Base-by-base conservation (phyloP, 2,888 invertebrate species). In the Stegophylla sp. region DNA sequence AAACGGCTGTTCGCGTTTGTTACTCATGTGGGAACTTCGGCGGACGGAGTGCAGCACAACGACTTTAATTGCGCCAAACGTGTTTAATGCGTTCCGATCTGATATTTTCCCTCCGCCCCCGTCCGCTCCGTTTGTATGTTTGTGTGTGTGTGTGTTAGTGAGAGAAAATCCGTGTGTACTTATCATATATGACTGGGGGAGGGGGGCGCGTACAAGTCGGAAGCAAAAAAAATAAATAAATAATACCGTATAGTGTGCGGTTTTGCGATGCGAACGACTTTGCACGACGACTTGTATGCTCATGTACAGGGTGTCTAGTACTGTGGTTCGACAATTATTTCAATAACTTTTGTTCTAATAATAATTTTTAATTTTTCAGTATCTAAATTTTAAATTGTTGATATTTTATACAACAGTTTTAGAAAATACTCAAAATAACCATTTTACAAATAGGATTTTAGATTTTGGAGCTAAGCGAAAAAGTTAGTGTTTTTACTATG, bases 21-120 rank as follows among this genome's bases (percentile, higher is more conserved):
- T 51, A 66, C 59, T 73, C 73, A 59, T 73, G 73, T 73, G 73
- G 73, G 73, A 73, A 73, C 72, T 45, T 9, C 7, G 59, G 59
- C 23, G 4, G 53, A 45, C 7, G n/a, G n/a, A 4, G 20, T 20
- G 56, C 45, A 20, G 48, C 69, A 51, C 51, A 12, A 26, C 56
- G 23, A 43, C 67, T 77, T 77, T 77, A 77, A 77, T 77, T 77
- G 77, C 77, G 67, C 56, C 69, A 59, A n/a, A 77, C 77, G 77
- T 77, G 77, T 77, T 77, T 66, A 77, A 48, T 56, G 59, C 77
- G 45, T 28, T 28, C 26, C 56, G 67, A 69, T 77, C 67, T 28
- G 76, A 67, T 76, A 76, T 59, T 43, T n/a, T 43, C 20, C 23
- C 59, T 34, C 7, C 34, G 34, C 34, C 7, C 34, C 34, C 34